Base-by-base conservation (phyloP, 2,113 vertebrate species). In the Ophiodon elongatus region DNA sequence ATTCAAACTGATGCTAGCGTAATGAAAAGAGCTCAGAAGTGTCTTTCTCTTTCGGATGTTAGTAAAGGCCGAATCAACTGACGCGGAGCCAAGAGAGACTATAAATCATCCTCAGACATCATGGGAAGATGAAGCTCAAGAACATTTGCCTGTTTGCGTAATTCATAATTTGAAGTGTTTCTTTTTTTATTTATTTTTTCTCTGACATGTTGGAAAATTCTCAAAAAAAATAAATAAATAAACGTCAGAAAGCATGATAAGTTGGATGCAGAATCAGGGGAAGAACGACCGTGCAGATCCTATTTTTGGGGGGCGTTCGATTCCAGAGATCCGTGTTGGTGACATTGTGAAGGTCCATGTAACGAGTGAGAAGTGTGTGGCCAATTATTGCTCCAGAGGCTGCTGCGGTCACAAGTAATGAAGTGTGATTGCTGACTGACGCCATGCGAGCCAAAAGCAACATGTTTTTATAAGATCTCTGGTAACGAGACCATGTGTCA, bases 341-440 rank as follows among this genome's bases (percentile, higher is more conserved):
- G 31, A 67, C 19, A 4, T 63, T 59, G 33, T 60, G 79, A 65
- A 78, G 45, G 73, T 75, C 43, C 62, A 78, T 79, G 73, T 88
- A 59, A 83, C 59, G 73, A 85, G 83, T 87, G 73, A 84, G 86
- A 88, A 88, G 85, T 87, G 86, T 79, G 91, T 77, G 76, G 83
- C 77, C 84, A 85, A 75, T 85, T 69, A 70, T 73, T 75, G 71
- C 86, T 85, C 75, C 81, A 73, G 82, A 77, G 81, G 71, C 80
- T 68, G 63, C 81, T 54, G 76, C 25, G 72, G 69, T 80, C 76
- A 71, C 27, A 75, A 45, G 77, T 86, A 88, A 91, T 79, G 86
- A 89, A 77, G 89, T 90, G 88, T 81, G 79, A 93, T 75, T 57
- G 66, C 70, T 56, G 82, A 86, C 64, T 50, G 69, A 73, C 23